Base-by-base conservation (phyloP, 2,113 vertebrate genomes). In the Pavo muticus region DNA sequence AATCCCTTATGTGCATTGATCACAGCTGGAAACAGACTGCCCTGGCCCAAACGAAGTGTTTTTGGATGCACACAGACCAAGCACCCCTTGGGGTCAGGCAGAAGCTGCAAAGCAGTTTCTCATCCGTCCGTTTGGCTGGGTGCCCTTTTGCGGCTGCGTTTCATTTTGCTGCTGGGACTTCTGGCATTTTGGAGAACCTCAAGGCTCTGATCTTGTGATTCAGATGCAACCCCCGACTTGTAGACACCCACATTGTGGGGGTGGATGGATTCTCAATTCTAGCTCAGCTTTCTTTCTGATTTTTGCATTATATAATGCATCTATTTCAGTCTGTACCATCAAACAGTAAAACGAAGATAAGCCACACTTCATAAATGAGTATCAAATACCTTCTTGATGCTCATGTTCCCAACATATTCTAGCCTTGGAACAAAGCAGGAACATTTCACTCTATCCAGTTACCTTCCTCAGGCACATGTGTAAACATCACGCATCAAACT, bases 261-360 rank as follows among this genome's bases (percentile, higher is more conserved):
- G 94, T 44, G 89, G 87, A 37, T 94, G 88, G 65, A 94, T 93
- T 94, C 86, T 91, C 90, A 93, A 90, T 91, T 95, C 68, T 80
- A 21, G 71, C 91, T 76, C 83, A 94, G 90, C 67, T 35, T 84
- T 84, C 79, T 84, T 79, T 90, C 93, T 72, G 77, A 60, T 74
- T 95, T 96, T 32, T 67, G 52, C 57, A 29, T 95, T 96, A 93
- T 39, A 72, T 95, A 96, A 97, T 9, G 0, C 64, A 78, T 61
- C 93, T 95, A 95, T 96, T 97, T 96, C 80, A 59, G 82, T 91
- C 88, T 45, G 69, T 72, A 70, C 83, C 83, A 91, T 88, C 91
- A 81, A 95, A 90, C 61, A 67, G 30, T 6, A 81, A 93, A 91
- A 94, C 84, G 45, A 87, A 75, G 83, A 81, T 84, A 85, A 90